Conservation (phyloP, 1,140 invertebrate genomes). For the Drosophila hydei region DNA sequence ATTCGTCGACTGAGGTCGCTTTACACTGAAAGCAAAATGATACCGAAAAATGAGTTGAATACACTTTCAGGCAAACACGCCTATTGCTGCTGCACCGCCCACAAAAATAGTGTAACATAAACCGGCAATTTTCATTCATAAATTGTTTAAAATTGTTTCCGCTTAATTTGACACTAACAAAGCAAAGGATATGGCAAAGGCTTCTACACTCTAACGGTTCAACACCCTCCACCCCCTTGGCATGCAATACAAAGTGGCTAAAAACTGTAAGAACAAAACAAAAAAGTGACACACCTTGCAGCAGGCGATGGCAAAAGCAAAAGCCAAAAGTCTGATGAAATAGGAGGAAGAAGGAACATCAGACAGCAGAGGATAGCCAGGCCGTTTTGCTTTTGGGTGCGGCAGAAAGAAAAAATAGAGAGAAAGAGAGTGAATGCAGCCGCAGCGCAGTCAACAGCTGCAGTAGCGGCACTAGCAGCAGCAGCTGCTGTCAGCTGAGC, state of each 20-base stretch:
- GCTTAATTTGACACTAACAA: slow-evolving; percentile 49
- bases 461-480: slow-evolving; percentile 14
- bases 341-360: slow-evolving; percentile 18
- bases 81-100: background rate
- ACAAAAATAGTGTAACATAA: slow-evolving; percentile 13
- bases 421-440: slow-evolving; percentile 14
- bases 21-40: background rate
- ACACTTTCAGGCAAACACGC: background rate
- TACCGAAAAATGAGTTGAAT: background rate
- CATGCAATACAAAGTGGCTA: slow-evolving; percentile 33
- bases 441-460: slow-evolving; percentile 33
- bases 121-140: slow-evolving; percentile 70
- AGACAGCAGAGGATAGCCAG: slow-evolving; percentile 34
- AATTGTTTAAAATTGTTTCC: slow-evolving; percentile 64
- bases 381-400: slow-evolving; percentile 67
- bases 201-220: background rate
- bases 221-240: background rate
- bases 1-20: too few species aligned
- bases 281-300: slow-evolving; percentile 79
- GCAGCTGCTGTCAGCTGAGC: slow-evolving; percentile 58
- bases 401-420: slow-evolving; percentile 56
- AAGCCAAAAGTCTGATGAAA: slow-evolving; percentile 20
- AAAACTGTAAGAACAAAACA: slow-evolving; percentile 75
- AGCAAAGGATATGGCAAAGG: slow-evolving; percentile 14
- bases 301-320: slow-evolving; percentile 11